A percentile compares a stretch with the other conserved stretches of the same genome.
Conservation (phyloP, 2,113 vertebrate species). For the Sarotherodon lohbergeri region DNA sequence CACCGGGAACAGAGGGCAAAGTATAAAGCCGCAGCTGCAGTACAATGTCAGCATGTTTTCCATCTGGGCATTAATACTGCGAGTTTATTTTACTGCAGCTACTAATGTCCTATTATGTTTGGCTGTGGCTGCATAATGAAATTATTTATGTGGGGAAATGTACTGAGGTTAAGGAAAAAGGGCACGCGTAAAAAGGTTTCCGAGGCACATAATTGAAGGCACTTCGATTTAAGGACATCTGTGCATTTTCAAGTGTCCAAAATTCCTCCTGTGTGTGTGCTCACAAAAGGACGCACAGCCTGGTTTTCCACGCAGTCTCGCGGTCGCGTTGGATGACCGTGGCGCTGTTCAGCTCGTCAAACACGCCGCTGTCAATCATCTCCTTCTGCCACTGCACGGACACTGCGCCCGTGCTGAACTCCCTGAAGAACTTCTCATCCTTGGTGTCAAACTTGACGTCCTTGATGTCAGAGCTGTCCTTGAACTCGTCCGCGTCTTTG, state of each 20-base stretch:
- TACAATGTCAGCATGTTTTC: neutral
- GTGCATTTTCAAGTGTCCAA: neutral
- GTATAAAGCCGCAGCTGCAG: conserved; percentile 5
- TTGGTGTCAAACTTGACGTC: conserved; percentile 74
- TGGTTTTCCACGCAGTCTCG: conserved; percentile 62
- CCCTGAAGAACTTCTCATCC: conserved; percentile 81
- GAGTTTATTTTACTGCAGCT: neutral
- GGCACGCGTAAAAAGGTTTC: neutral
- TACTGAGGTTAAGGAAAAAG: neutral
- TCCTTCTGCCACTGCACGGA: conserved; percentile 82
- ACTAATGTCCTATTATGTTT: neutral
- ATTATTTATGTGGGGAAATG: neutral
- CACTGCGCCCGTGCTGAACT: conserved; percentile 82
- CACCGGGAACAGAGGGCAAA: conserved; percentile 31
- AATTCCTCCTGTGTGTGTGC: neutral
- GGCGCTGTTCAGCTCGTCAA: conserved; percentile 77
- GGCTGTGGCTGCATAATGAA: neutral
- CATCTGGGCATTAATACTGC: neutral
- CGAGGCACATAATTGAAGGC: neutral
- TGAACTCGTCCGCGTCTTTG: conserved; percentile 75
- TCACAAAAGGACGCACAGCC: conserved; percentile 77
- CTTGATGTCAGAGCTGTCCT: conserved; percentile 73
- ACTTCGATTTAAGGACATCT: neutral
- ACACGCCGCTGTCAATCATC: conserved; percentile 83
- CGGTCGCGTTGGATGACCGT: neutral